Evolutionary conservation across 2,797 vertebrate genomes (phyloP).

Genomic region (Odontamblyopus rebecca): DNA sequence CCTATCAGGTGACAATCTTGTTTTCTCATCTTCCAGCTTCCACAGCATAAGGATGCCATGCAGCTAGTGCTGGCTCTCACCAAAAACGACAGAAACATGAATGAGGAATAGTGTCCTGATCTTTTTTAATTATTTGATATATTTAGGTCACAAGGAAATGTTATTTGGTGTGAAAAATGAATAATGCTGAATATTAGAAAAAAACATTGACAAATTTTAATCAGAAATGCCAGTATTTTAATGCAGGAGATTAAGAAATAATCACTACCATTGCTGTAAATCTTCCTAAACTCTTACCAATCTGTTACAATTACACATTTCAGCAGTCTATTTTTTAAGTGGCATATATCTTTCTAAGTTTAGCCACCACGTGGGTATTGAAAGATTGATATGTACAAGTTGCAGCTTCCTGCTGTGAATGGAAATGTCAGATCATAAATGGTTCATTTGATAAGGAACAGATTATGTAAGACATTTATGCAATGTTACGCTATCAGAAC

Average conservation of each 20-base stretch:
- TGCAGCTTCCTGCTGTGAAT: conserved; percentile 24
- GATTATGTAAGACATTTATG: conserved; percentile 19
- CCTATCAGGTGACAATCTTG: conserved; percentile 59
- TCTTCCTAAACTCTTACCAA: conserved; percentile 22
- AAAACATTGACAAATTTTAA: neutral
- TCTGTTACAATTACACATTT: conserved; percentile 33
- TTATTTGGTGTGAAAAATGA: neutral
- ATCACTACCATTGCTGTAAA: conserved; percentile 29
- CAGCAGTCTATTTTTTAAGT: conserved; percentile 45
- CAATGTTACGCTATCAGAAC: conserved; percentile 9
- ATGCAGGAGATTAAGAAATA: conserved; percentile 4
- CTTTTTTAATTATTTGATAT: neutral
- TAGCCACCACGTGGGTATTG: conserved; percentile 43
- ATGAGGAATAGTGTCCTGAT: conserved; percentile 5
- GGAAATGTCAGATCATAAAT: conserved; percentile 47
- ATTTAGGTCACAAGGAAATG: neutral
- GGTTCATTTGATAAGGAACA: conserved; percentile 35
- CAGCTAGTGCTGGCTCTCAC: conserved; percentile 36
- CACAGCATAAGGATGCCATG: neutral
- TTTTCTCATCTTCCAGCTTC: conserved; percentile 59
- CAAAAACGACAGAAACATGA: conserved; percentile 27
- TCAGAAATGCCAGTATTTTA: neutral
- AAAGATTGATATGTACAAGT: conserved; percentile 30
- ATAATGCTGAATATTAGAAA: neutral
- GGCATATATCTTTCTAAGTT: conserved; percentile 51